These are phyloP conservation scores for Platycheirus rosarum DNA, from an alignment of 2,888 invertebrate genomes.

Conservation along the genomic window DNA sequence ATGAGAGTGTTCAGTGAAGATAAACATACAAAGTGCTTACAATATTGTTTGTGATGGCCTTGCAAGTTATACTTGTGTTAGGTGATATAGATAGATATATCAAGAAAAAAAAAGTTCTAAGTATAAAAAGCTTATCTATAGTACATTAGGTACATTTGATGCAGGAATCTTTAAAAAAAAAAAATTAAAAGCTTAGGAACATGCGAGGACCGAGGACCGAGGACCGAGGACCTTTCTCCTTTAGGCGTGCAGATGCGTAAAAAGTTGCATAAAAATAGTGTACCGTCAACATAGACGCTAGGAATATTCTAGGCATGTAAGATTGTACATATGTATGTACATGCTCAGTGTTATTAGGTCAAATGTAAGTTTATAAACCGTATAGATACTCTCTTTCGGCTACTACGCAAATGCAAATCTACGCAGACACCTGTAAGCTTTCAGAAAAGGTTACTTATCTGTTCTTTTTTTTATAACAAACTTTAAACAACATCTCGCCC, in stretches of 20 bases:
- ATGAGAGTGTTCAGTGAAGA: background rate
- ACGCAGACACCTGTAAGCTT: constrained; percentile 2
- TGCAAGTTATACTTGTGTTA: constrained; percentile 23
- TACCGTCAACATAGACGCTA: too few species aligned
- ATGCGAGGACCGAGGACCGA: too few species aligned
- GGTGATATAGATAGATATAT: too few species aligned
- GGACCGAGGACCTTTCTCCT: too few species aligned
- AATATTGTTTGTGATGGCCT: constrained; percentile 27
- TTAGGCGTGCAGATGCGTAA: background rate
- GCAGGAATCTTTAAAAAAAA: background rate
- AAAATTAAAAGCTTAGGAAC: too few species aligned
- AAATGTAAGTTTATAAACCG: constrained; percentile 39
- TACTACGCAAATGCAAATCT: constrained; percentile 22
- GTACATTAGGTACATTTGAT: background rate
- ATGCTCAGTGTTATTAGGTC: constrained; percentile 60
- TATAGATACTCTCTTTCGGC: background rate
- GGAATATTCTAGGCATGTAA: too few species aligned
- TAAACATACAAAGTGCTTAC: constrained; percentile 39
- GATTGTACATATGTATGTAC: background rate
- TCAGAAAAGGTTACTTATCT: background rate
- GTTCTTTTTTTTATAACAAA: background rate
- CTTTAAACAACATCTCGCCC: too few species aligned
- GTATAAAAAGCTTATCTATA: constrained; percentile 17
- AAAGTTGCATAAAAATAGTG: background rate
- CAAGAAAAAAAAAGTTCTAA: too few species aligned